Percentiles rank a stretch among this genome's conserved stretches.
Conservation (phyloP, 2,888 invertebrate genomes). For the Cotesia congregata region DNA sequence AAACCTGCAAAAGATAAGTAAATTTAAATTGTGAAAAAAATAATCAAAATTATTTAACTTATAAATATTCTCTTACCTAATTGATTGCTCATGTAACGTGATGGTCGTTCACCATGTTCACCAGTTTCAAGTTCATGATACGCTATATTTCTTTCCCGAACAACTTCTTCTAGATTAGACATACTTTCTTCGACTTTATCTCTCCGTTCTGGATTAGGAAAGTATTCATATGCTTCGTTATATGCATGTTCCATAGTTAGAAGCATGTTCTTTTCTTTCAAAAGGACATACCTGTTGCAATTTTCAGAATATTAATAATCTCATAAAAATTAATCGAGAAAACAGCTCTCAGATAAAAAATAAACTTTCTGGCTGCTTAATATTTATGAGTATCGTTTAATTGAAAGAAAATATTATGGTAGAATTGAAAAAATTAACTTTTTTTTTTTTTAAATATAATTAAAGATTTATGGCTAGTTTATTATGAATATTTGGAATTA, state of each 20-base stretch:
- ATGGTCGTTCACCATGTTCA: conserved; percentile 83
- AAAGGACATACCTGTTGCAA: conserved; percentile 78
- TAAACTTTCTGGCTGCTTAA: not conserved
- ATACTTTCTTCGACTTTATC: conserved; percentile 96
- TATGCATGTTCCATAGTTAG: conserved; percentile 94
- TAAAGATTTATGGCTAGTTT: too few relatives aligned
- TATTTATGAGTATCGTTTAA: too few relatives aligned
- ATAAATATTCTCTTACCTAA: conserved; percentile 71
- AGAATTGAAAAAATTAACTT: too few relatives aligned
- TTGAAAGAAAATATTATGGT: too few relatives aligned
- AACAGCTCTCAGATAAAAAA: not conserved
- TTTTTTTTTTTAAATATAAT: too few relatives aligned
- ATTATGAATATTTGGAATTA: too few relatives aligned
- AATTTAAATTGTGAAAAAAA: not conserved
- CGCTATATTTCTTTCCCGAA: conserved; percentile 93
- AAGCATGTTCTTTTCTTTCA: conserved; percentile 98
- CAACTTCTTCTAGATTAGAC: conserved; percentile 91
- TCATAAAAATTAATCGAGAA: not conserved
- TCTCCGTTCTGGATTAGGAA: conserved; percentile 93
- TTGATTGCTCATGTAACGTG: conserved; percentile 73
- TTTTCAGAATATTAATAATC: not conserved
- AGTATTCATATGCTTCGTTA: conserved; percentile 76
- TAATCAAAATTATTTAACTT: not conserved
- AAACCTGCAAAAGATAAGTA: conserved; percentile 60
- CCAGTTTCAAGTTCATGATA: conserved; percentile 92